These are phyloP conservation scores for Microplitis mediator DNA, from an alignment of 1,140 invertebrate genomes.

Conservation along the genomic window DNA sequence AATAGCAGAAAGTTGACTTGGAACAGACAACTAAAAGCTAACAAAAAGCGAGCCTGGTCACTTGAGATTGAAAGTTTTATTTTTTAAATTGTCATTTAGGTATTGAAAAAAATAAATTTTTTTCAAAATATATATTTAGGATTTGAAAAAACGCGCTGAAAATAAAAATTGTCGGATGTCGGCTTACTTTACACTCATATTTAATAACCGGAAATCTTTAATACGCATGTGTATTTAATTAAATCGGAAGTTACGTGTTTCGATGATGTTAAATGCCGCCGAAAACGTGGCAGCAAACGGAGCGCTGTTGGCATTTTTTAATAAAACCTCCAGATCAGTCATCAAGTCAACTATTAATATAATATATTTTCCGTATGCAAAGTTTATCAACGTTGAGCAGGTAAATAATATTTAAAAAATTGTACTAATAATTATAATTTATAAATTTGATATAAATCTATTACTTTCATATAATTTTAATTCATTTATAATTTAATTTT, in stretches of 20 bases:
- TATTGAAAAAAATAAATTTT: too few species aligned
- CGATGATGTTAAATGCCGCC: background rate
- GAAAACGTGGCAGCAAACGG: constrained; percentile 13
- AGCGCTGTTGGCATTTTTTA: constrained; percentile 21
- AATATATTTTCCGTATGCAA: background rate
- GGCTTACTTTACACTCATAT: background rate
- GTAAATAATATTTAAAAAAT: background rate
- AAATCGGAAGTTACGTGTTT: constrained; percentile 13
- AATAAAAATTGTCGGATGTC: too few species aligned
- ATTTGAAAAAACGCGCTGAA: too few species aligned
- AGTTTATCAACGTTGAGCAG: background rate
- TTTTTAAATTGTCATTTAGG: too few species aligned
- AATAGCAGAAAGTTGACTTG: too few species aligned
- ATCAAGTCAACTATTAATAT: background rate
- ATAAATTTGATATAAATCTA: too few species aligned
- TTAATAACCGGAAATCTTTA: background rate
- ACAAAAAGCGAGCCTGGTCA: too few species aligned
- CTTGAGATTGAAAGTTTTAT: too few species aligned
- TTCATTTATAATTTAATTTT: too few species aligned
- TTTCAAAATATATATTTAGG: too few species aligned
- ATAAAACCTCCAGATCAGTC: background rate
- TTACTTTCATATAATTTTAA: too few species aligned
- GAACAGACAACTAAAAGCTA: too few species aligned
- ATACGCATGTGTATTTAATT: background rate
- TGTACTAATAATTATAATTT: background rate